phyloP scores from a whole-genome alignment of 2,888 invertebrate species.

The Venusia cambrica region DNA sequence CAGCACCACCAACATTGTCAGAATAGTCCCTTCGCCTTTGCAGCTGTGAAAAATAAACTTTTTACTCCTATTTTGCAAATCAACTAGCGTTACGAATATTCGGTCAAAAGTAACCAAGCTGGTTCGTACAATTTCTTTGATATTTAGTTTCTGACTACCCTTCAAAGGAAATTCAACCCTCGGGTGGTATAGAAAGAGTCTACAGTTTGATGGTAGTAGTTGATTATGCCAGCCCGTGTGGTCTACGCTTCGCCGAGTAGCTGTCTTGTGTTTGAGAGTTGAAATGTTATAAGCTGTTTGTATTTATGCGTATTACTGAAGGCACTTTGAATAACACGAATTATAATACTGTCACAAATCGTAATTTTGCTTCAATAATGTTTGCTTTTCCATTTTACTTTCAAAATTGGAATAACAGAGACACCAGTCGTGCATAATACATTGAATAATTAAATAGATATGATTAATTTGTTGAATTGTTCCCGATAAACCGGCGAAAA shows the following conservation, averaged over 20 bases:
- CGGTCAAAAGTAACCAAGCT: conserved; percentile 34
- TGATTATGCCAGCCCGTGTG: conserved; percentile 28
- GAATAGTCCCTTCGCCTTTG: conserved; percentile 12
- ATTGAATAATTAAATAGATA: conserved; percentile 3
- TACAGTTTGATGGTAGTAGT: conserved; percentile 5
- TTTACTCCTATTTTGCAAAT: conserved; percentile 43
- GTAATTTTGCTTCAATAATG: conserved; percentile 4
- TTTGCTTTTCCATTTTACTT: conserved; percentile 18
- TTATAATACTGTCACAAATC: conserved; percentile 7
- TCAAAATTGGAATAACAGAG: conserved; percentile 2
- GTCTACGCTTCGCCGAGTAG: conserved; percentile 28
- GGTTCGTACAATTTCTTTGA: conserved; percentile 35
- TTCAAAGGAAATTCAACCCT: conserved; percentile 13
- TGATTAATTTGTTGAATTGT: conserved; percentile 26
- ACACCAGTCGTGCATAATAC: background rate
- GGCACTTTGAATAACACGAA: conserved; percentile 10
- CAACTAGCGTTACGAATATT: conserved; percentile 34
- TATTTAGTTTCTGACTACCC: conserved; percentile 28
- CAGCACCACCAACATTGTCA: conserved; percentile 9
- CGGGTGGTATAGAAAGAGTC: background rate
- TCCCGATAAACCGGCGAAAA: conserved; percentile 22
- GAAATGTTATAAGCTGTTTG: conserved; percentile 26
- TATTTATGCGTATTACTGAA: conserved; percentile 10
- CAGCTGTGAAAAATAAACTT: conserved; percentile 16
- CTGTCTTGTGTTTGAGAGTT: conserved; percentile 32